Evolutionary conservation across 2,797 vertebrate species (phyloP).

Genomic region (Rousettus madagascariensis): DNA sequence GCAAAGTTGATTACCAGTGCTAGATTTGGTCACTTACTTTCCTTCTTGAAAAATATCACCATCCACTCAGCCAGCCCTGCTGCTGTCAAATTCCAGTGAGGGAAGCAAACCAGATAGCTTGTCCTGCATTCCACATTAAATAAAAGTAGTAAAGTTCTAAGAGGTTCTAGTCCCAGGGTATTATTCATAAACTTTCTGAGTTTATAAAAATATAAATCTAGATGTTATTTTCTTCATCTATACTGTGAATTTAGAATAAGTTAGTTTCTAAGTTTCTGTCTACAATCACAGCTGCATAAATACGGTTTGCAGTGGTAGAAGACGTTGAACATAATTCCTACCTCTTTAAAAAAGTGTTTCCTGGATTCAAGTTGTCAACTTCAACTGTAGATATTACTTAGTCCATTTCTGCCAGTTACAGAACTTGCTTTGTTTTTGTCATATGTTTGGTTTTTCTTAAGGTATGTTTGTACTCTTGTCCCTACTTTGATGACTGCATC

Average conservation of each 20-base stretch:
- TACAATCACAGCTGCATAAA: neutral
- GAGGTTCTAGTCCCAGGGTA: neutral
- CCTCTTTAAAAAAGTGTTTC: neutral
- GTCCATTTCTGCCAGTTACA: neutral
- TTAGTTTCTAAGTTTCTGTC: neutral
- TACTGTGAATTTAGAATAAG: neutral
- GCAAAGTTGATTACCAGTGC: neutral
- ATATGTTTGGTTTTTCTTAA: neutral
- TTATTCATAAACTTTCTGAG: neutral
- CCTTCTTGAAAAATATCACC: neutral
- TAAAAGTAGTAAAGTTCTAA: neutral
- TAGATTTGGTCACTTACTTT: neutral
- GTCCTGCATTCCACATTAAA: neutral
- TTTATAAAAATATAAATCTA: neutral
- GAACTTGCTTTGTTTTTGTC: conserved; percentile 6
- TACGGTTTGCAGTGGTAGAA: neutral
- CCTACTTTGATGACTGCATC: neutral
- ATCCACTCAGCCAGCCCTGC: neutral
- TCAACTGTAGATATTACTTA: neutral
- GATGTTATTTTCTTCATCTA: neutral
- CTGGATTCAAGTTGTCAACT: neutral
- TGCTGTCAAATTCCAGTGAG: neutral
- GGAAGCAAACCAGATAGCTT: neutral
- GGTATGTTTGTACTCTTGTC: neutral
- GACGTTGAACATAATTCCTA: neutral